Evolutionary conservation across 2,113 vertebrate genomes (phyloP).

Genomic region (Bothrops jararaca): DNA sequence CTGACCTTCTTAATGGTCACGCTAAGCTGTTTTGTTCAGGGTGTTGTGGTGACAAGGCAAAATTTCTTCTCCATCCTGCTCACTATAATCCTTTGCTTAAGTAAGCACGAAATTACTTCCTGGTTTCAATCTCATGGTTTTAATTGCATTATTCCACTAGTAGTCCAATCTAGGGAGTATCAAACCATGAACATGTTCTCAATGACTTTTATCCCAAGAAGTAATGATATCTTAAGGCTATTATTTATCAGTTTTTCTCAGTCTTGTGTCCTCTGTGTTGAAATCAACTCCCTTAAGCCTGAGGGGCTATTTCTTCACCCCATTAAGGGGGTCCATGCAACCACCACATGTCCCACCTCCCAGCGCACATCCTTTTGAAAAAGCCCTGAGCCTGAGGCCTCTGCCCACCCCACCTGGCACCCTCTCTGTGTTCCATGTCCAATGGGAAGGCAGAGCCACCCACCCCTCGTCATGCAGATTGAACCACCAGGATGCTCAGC

Average conservation of each 20-base stretch:
- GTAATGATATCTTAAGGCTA: background rate
- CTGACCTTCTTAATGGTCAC: background rate
- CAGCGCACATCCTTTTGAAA: background rate
- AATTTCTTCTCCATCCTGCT: background rate
- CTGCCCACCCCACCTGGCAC: background rate
- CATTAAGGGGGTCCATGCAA: background rate
- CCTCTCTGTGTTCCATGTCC: background rate
- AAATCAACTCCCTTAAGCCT: background rate
- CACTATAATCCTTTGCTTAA: background rate
- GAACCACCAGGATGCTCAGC: background rate
- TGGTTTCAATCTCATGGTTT: background rate
- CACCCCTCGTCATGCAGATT: background rate
- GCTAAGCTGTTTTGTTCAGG: background rate
- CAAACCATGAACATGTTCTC: background rate
- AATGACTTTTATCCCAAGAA: background rate
- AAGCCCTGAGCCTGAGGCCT: background rate
- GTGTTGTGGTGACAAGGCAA: rapidly evolving
- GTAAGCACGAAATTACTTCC: background rate
- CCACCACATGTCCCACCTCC: background rate
- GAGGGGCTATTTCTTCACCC: background rate
- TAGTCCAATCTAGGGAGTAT: background rate
- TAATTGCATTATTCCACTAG: background rate
- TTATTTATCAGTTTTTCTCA: background rate
- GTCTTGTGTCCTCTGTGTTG: background rate
- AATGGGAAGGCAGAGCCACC: background rate